Conservation (phyloP, 2,797 vertebrate genomes). For the Melanitta fusca region DNA sequence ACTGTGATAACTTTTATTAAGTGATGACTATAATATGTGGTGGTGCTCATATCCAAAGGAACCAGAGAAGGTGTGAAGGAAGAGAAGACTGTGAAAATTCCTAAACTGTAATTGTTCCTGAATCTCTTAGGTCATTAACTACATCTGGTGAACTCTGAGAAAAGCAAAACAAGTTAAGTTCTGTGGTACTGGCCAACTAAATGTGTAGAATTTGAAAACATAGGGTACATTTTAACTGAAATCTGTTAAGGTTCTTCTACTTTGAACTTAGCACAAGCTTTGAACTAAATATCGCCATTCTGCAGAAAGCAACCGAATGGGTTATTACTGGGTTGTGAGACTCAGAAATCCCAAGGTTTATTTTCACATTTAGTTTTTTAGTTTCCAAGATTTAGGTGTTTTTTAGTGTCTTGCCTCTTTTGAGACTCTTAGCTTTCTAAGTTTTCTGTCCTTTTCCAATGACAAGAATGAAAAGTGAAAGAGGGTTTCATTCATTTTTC, state of each 20-base stretch:
- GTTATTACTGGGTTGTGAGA: not conserved
- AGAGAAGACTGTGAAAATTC: not conserved
- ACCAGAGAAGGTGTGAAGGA: not conserved
- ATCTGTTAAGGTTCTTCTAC: not conserved
- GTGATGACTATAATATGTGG: accelerated
- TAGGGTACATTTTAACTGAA: not conserved
- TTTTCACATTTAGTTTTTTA: not conserved
- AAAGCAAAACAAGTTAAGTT: not conserved
- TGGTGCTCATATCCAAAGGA: not conserved
- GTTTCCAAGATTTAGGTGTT: no score
- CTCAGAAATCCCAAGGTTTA: not conserved
- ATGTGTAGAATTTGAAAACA: not conserved
- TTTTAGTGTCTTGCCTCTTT: not conserved
- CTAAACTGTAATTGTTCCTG: not conserved
- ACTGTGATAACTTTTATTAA: not conserved
- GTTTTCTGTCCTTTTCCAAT: not conserved
- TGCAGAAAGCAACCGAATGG: not conserved
- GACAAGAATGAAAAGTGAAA: not conserved
- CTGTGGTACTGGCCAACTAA: not conserved
- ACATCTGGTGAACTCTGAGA: not conserved
- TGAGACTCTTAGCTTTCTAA: not conserved
- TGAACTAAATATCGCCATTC: not conserved
- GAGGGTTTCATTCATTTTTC: not conserved
- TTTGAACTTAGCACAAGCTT: not conserved
- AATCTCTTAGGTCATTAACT: not conserved